Evolutionary conservation across 2,113 vertebrate genomes (phyloP).

Genomic region (Cololabis saira): DNA sequence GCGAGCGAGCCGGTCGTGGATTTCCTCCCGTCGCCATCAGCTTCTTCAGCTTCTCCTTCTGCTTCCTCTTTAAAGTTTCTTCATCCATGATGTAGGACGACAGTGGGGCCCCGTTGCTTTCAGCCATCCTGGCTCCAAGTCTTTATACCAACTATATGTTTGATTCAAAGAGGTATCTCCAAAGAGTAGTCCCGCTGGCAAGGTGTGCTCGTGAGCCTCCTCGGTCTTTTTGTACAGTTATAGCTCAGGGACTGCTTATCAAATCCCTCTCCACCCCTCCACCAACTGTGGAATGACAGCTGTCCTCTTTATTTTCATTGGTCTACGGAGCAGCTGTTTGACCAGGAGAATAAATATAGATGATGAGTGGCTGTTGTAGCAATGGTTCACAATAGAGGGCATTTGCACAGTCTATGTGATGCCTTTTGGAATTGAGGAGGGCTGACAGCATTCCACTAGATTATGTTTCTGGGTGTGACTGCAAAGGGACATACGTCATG

Average conservation of each 20-base stretch:
- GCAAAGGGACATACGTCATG: too few species aligned
- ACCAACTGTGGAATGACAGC: slow-evolving; percentile 35
- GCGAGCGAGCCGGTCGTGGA: slow-evolving; percentile 86
- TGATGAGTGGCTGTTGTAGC: slow-evolving; percentile 51
- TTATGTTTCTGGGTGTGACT: too few species aligned
- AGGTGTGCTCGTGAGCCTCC: background rate
- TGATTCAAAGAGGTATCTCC: background rate
- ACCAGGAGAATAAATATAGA: slow-evolving; percentile 78
- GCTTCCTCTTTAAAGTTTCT: slow-evolving; percentile 83
- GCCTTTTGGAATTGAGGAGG: too few species aligned
- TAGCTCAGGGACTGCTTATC: background rate
- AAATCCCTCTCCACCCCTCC: background rate
- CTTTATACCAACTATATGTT: background rate
- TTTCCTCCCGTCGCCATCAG: slow-evolving; percentile 83
- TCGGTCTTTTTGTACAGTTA: slow-evolving; percentile 4
- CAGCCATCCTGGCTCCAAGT: slow-evolving; percentile 76
- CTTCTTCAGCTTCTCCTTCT: slow-evolving; percentile 90
- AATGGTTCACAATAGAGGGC: slow-evolving; percentile 20
- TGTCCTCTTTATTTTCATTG: slow-evolving; percentile 37
- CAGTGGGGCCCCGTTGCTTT: slow-evolving; percentile 62
- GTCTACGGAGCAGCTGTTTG: slow-evolving; percentile 67
- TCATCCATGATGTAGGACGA: slow-evolving; percentile 82
- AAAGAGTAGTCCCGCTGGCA: background rate
- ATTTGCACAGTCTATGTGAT: background rate
- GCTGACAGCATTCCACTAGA: too few species aligned